Conservation (phyloP, 2,888 invertebrate species). For the Congeria kusceri region DNA sequence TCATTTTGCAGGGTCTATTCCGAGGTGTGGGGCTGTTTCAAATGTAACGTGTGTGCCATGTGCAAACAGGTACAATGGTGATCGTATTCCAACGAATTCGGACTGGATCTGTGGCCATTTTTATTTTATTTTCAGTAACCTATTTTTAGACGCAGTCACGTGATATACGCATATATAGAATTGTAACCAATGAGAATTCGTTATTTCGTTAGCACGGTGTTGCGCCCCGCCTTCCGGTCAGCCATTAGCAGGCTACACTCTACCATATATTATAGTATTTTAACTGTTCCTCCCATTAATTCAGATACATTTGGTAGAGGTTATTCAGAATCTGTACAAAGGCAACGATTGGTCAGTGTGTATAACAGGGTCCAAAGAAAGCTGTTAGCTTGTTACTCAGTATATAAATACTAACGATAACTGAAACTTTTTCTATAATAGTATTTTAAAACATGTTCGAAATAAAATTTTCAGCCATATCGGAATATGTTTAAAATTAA, state of each 20-base stretch:
- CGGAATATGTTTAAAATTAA: no score
- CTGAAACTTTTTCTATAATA: no score
- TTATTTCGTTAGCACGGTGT: no score
- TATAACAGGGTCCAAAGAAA: no score
- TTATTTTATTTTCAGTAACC: conserved; percentile 54
- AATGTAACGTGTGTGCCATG: conserved; percentile 66
- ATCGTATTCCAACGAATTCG: conserved; percentile 44
- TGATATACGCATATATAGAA: conserved; percentile 5
- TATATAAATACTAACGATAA: no score
- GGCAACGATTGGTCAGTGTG: no score
- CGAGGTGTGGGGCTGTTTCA: conserved; percentile 74
- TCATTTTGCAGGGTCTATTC: conserved; percentile 73
- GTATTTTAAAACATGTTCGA: no score
- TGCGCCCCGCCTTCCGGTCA: conserved; percentile 12
- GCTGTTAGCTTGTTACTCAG: no score
- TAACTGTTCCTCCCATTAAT: conserved; percentile 52
- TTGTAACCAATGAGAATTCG: conserved; percentile 5
- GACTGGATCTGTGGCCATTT: conserved; percentile 61
- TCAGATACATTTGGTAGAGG: conserved; percentile 50
- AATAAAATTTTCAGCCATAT: no score
- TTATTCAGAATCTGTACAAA: conserved; percentile 15
- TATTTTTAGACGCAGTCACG: conserved; percentile 24
- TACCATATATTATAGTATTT: conserved; percentile 2
- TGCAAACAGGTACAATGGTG: conserved; percentile 54
- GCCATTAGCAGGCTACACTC: conserved; percentile 19